Conservation (phyloP, 2,888 invertebrate genomes). For the Plusia festucae region DNA sequence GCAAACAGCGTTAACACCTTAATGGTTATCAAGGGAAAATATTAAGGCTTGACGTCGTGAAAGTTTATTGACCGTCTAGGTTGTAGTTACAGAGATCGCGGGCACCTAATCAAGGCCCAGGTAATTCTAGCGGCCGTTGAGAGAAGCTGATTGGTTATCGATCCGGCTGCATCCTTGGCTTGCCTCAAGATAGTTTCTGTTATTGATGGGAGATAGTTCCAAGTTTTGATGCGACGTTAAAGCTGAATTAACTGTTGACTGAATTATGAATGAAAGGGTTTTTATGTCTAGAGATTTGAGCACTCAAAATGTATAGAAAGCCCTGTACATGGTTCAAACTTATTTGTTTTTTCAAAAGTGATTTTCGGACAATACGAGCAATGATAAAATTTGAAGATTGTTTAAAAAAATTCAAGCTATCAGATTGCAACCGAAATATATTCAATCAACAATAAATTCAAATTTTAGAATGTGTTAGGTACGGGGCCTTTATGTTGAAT, state of each 20-base stretch:
- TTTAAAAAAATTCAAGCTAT: too few species aligned
- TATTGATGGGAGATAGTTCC: constrained; percentile 57
- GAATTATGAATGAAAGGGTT: neutral
- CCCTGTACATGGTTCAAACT: too few species aligned
- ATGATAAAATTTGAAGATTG: too few species aligned
- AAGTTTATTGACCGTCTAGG: constrained; percentile 68
- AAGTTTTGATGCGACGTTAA: neutral
- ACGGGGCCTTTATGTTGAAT: too few species aligned
- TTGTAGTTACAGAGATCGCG: constrained; percentile 70
- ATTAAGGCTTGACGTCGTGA: constrained; percentile 38
- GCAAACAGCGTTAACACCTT: constrained; percentile 35
- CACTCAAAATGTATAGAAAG: too few species aligned
- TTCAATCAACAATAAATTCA: too few species aligned
- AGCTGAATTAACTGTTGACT: neutral
- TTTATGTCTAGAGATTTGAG: neutral
- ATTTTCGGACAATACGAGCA: too few species aligned
- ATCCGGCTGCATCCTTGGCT: constrained; percentile 72
- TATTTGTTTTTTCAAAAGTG: too few species aligned
- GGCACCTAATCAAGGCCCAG: constrained; percentile 80
- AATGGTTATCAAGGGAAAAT: constrained; percentile 46
- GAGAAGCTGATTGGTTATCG: constrained; percentile 84
- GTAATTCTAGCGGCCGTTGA: constrained; percentile 72
- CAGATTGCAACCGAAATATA: too few species aligned
- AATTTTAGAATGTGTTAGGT: too few species aligned
- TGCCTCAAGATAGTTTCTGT: constrained; percentile 68